Evolutionary conservation across 2,888 invertebrate species (phyloP).

Genomic region (Acanthosepion esculentum): DNA sequence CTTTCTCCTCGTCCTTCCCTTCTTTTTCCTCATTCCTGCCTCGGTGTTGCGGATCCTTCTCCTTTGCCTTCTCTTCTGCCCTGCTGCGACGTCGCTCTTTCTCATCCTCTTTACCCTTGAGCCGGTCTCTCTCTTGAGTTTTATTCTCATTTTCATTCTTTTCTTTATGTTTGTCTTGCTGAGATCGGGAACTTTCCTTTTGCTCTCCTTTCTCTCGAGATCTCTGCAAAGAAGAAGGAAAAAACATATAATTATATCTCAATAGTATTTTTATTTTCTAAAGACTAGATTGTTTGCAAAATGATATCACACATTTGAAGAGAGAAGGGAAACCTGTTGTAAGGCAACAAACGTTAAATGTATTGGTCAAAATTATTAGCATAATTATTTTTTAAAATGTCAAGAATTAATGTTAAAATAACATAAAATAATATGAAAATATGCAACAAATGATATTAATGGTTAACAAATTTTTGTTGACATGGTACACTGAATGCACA

Average conservation of each 20-base stretch:
- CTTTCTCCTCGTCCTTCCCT: constrained; percentile 48
- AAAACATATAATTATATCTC: not conserved
- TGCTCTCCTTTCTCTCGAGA: constrained; percentile 48
- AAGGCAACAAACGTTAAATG: too few relatives aligned
- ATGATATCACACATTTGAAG: too few relatives aligned
- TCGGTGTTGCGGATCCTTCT: not conserved
- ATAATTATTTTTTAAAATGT: too few relatives aligned
- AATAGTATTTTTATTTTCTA: not conserved
- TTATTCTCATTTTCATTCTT: constrained; percentile 49
- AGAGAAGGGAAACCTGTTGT: too few relatives aligned
- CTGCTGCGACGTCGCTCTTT: not conserved
- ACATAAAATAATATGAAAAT: too few relatives aligned
- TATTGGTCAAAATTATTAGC: too few relatives aligned
- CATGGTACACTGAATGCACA: too few relatives aligned
- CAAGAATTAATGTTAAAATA: too few relatives aligned
- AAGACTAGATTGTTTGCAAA: too few relatives aligned
- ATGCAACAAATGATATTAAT: too few relatives aligned
- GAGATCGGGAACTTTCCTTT: constrained; percentile 48
- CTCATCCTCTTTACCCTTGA: constrained; percentile 12
- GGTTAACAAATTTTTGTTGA: too few relatives aligned
- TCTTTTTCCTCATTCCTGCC: constrained; percentile 53
- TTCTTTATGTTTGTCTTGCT: constrained; percentile 33
- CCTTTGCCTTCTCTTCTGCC: not conserved
- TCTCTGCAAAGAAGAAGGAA: not conserved
- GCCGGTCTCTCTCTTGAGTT: not conserved